A percentile compares a stretch with the other conserved stretches of the same genome.
Conservation (phyloP, 2,113 vertebrate genomes). For the Dendropsophus ebraccatus region DNA sequence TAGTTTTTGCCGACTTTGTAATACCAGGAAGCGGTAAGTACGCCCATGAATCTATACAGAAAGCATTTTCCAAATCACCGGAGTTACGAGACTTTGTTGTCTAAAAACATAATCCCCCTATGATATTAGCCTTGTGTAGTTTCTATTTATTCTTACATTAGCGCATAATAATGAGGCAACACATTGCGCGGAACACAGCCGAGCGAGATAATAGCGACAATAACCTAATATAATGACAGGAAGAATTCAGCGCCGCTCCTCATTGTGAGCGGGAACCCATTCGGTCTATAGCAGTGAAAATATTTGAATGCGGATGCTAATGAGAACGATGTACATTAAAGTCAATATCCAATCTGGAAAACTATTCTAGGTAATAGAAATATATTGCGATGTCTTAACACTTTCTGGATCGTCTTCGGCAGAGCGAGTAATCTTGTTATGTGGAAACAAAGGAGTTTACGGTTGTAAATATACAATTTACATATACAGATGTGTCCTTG, state of each 20-base stretch:
- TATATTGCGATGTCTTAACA: neutral
- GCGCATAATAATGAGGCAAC: neutral
- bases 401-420: neutral
- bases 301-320: neutral
- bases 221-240: conserved; percentile 1
- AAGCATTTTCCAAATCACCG: too few species aligned
- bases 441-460: neutral
- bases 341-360: neutral
- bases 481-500: too few species aligned
- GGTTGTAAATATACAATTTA: neutral
- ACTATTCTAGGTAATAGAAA: neutral
- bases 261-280: neutral
- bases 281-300: neutral
- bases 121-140: neutral
- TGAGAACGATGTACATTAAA: neutral
- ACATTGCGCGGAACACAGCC: neutral
- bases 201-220: conserved; percentile 17
- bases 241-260: neutral
- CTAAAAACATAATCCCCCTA: neutral
- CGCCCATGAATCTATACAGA: too few species aligned
- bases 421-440: neutral
- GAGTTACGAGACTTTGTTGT: neutral
- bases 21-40: too few species aligned
- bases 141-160: neutral
- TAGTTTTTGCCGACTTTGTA: too few species aligned